Evolutionary conservation across 2,797 vertebrate genomes (phyloP).

Genomic region (Amblyraja radiata): DNA sequence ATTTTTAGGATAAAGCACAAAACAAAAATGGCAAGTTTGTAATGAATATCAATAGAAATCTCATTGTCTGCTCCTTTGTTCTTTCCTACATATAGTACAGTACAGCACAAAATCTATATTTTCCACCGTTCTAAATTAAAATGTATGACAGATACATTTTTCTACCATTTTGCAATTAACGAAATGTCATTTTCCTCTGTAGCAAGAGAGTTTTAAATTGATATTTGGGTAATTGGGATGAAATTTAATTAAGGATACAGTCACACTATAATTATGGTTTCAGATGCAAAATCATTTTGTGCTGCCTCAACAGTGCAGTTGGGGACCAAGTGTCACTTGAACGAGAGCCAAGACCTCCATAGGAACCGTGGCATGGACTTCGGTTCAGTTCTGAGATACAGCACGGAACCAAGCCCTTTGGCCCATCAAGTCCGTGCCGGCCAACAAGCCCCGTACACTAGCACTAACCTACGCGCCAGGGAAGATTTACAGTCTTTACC

Average conservation of each 20-base stretch:
- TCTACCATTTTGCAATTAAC: neutral
- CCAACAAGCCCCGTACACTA: too few relatives aligned
- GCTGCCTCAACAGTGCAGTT: neutral
- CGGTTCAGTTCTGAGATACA: too few relatives aligned
- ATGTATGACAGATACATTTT: neutral
- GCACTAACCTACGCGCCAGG: too few relatives aligned
- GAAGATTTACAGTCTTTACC: too few relatives aligned
- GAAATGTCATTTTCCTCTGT: neutral
- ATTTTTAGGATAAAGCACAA: neutral
- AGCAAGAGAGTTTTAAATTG: neutral
- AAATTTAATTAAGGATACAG: neutral
- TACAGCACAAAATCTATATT: neutral
- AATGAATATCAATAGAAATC: neutral
- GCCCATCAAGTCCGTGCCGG: too few relatives aligned
- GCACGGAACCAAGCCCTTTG: too few relatives aligned
- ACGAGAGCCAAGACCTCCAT: neutral
- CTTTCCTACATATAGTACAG: too few relatives aligned
- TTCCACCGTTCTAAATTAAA: slow-evolving; percentile 1
- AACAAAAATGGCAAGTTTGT: neutral
- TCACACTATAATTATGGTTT: neutral
- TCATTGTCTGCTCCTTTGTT: neutral
- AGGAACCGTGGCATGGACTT: neutral
- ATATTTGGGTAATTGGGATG: neutral
- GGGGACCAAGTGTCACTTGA: neutral
- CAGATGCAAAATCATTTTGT: neutral